phyloP scores from a whole-genome alignment of 1,140 invertebrate genomes.

The Bicyclus anynana region DNA sequence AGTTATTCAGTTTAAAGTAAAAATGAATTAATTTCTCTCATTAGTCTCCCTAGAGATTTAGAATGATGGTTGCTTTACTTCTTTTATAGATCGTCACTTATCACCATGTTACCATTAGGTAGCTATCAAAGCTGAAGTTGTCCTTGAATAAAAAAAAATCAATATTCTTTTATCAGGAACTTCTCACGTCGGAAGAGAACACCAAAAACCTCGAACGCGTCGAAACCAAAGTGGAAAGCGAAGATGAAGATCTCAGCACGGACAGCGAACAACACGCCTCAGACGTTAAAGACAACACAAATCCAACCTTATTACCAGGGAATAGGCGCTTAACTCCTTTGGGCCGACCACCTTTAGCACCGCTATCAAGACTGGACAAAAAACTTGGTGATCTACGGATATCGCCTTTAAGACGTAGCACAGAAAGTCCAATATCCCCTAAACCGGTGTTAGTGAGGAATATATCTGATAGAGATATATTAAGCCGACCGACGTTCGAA shows the following conservation, averaged over 20 bases:
- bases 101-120: too few species aligned
- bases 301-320: constrained; percentile 28
- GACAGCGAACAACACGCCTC: constrained; percentile 65
- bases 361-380: constrained; percentile 55
- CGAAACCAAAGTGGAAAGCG: constrained; percentile 70
- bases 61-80: too few species aligned
- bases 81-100: too few species aligned
- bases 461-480: constrained; percentile 49
- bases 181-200: constrained; percentile 70
- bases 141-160: background rate
- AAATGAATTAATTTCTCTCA: too few species aligned
- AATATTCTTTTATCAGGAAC: constrained; percentile 43
- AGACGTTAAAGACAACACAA: constrained; percentile 46
- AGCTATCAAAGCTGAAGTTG: too few species aligned
- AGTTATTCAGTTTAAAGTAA: too few species aligned
- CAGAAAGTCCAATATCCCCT: constrained; percentile 40
- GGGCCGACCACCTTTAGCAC: constrained; percentile 53
- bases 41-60: too few species aligned
- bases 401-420: constrained; percentile 51
- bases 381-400: constrained; percentile 58
- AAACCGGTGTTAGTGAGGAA: constrained; percentile 48
- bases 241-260: constrained; percentile 65
- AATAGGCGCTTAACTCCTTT: constrained; percentile 44
- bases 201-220: constrained; percentile 63
- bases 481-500: constrained; percentile 43